phyloP scores from a whole-genome alignment of 2,888 invertebrate genomes.

The Nomada fabriciana region DNA sequence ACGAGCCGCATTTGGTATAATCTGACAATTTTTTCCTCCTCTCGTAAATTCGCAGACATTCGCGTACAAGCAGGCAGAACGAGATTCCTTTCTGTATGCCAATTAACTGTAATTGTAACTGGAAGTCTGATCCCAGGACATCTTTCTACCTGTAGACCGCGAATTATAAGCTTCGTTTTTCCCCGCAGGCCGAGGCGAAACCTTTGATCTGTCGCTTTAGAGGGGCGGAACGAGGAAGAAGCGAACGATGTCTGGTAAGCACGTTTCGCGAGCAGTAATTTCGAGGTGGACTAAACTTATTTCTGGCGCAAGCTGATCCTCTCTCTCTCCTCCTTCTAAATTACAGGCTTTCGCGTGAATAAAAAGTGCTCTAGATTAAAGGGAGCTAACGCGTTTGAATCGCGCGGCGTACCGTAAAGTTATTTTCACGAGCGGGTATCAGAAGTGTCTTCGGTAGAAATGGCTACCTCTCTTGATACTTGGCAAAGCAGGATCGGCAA shows the following conservation, averaged over 20 bases:
- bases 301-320: conserved; percentile 36
- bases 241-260: conserved; percentile 20
- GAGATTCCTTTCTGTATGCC: conserved; percentile 17
- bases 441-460: conserved; percentile 22
- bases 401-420: conserved; percentile 6
- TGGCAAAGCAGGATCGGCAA: not conserved
- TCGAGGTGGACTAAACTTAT: conserved; percentile 54
- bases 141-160: not conserved
- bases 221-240: conserved; percentile 9
- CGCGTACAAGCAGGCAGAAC: conserved; percentile 8
- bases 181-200: not conserved
- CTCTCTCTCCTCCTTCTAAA: conserved; percentile 16
- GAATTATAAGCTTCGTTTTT: conserved; percentile 9
- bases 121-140: not conserved
- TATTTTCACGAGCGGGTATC: conserved; percentile 31
- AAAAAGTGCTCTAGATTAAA: conserved; percentile 47
- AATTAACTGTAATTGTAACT: conserved; percentile 22
- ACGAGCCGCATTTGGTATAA: not conserved
- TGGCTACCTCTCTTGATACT: not conserved
- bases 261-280: conserved; percentile 48
- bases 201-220: conserved; percentile 48
- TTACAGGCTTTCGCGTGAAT: conserved; percentile 19
- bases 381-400: conserved; percentile 33
- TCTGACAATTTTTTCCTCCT: too few relatives aligned
- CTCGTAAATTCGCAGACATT: conserved; percentile 5